Base-by-base conservation (phyloP, 2,797 vertebrate species). In the Acanthurus leucopareius region DNA sequence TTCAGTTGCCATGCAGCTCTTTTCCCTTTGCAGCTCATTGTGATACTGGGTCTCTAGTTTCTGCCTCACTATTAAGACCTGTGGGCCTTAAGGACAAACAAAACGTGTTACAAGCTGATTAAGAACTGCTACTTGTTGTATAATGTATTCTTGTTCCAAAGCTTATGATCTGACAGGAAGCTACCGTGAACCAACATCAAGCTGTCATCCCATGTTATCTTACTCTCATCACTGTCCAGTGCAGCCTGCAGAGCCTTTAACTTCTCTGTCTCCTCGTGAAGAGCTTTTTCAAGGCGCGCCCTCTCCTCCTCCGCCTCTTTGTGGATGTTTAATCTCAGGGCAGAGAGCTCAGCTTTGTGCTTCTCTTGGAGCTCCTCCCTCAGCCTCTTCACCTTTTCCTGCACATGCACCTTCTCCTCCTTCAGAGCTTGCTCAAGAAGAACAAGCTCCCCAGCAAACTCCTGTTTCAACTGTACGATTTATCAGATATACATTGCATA, bases 181-280 rank as follows among this genome's bases (percentile, higher is more conserved):
- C 2, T 19, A 42, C 5, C 28, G 52, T 9, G 44, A 75, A 16
- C 1, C 5, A 8, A 49, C 3, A 28, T 16, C 42, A 20, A n/a
- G 11, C 45, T 32, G 10, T 53, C 38, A 53, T 45, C 7, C 0
- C 20, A 38, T 10, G 0, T 28, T 62, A 11, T 67, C 88, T 88
- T 88, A 94, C 93, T 86, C 35, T 96, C 91, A 1, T 95, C 80
- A 0, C 81, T 87, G 1, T 92, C 82, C 13, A 96, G 88, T 13
- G 86, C 92, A 11, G 92, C 91, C 47, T 97, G 96, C 10, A 96
- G 73, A 56, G 94, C 94, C 70, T 80, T 89, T 22, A 96, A 79
- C 57, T 61, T 93, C 62, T 94, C 93, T 17, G 92, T 93, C 80
- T 97, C 96, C 58, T 95, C 92, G 0, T 81, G 59, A 49, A 97